Percentiles rank a stretch among this genome's conserved stretches.
Evolutionary conservation across 2,113 vertebrate genomes (phyloP).

Genomic region (Rana temporaria): DNA sequence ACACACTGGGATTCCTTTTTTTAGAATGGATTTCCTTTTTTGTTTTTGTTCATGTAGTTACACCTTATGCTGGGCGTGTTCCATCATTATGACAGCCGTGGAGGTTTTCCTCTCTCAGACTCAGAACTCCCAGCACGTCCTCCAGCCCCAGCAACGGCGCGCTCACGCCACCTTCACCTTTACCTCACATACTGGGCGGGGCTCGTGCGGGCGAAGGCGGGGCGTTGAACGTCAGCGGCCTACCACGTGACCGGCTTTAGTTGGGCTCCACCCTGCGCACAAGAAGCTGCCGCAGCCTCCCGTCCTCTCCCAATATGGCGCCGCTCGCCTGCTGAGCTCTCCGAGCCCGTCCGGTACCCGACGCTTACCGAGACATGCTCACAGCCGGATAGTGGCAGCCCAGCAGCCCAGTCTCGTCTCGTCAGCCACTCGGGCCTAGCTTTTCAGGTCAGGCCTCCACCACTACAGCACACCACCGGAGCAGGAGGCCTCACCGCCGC

Average conservation of each 20-base stretch:
- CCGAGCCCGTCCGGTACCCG: neutral
- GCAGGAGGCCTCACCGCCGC: constrained; percentile 60
- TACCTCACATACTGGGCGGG: neutral
- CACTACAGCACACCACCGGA: constrained; percentile 69
- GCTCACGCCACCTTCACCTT: constrained; percentile 1
- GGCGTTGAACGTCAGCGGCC: neutral
- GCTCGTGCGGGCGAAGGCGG: neutral
- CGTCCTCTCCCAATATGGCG: constrained; percentile 61
- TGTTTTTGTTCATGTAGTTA: too few relatives aligned
- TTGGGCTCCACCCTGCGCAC: constrained; percentile 12
- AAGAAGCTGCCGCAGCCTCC: constrained; percentile 46
- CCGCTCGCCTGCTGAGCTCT: constrained; percentile 54
- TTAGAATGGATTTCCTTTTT: too few relatives aligned
- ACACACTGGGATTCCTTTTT: too few relatives aligned
- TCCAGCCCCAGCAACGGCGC: neutral
- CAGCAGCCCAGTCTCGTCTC: constrained; percentile 58
- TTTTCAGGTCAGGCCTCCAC: constrained; percentile 65
- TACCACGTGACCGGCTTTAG: constrained; percentile 33
- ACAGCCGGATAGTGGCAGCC: constrained; percentile 35
- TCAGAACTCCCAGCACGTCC: too few relatives aligned
- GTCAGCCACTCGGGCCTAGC: constrained; percentile 58
- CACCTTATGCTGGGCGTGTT: too few relatives aligned
- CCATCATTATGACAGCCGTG: too few relatives aligned
- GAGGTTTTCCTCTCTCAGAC: too few relatives aligned
- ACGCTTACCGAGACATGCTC: constrained; percentile 42